A percentile compares a stretch with the other conserved stretches of the same genome.
These are phyloP conservation scores for Morelia viridis DNA, from an alignment of 2,797 vertebrate species.

Conservation along the genomic window DNA sequence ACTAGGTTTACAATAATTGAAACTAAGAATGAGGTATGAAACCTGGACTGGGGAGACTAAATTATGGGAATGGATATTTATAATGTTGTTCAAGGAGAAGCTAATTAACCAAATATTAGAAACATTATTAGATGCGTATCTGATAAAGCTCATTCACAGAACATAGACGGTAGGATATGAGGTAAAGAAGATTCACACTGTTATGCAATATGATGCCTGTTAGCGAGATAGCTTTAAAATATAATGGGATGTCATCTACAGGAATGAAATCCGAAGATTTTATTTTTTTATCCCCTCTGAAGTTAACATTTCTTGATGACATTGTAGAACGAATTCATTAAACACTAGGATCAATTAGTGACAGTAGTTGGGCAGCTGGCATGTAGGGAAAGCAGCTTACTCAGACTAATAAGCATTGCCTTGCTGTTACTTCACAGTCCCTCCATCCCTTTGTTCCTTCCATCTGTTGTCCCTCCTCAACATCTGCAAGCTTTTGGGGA, in stretches of 20 bases:
- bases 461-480: conserved; percentile 61
- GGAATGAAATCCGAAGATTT: conserved; percentile 14
- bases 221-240: fast-evolving
- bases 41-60: background rate
- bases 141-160: fast-evolving
- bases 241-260: background rate
- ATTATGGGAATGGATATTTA: background rate
- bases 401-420: conserved; percentile 67
- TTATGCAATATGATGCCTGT: fast-evolving
- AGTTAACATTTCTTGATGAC: conserved; percentile 38
- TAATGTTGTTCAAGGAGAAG: background rate
- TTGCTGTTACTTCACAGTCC: conserved; percentile 63
- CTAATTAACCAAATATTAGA: background rate
- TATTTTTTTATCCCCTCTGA: background rate
- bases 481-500: conserved; percentile 55
- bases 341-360: conserved; percentile 60
- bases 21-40: background rate
- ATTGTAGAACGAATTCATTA: conserved; percentile 41
- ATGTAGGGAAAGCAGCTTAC: conserved; percentile 53
- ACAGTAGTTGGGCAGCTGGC: conserved; percentile 66
- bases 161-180: background rate
- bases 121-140: background rate
- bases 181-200: background rate
- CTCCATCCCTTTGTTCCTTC: conserved; percentile 62
- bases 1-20: background rate